Evolutionary conservation across 2,797 vertebrate genomes (phyloP).

Genomic region (Geotria australis): DNA sequence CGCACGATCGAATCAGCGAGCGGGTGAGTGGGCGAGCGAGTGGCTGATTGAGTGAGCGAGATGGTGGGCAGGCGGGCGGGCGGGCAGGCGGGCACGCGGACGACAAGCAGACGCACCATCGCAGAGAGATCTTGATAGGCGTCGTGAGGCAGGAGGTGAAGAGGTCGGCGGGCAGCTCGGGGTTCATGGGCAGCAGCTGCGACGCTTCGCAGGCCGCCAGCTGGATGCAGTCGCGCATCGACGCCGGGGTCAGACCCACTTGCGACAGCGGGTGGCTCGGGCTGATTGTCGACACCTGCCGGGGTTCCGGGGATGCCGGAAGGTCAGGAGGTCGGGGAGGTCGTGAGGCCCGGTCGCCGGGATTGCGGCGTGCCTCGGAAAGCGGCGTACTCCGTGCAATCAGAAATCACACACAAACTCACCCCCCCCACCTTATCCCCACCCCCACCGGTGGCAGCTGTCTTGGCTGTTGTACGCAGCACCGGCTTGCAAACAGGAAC

Average conservation of each 20-base stretch:
- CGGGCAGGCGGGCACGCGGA: too few species aligned
- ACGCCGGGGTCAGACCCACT: constrained; percentile 59
- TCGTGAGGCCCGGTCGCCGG: too few species aligned
- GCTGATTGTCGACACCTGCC: constrained; percentile 79
- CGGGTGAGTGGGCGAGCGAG: too few species aligned
- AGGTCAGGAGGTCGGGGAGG: background rate
- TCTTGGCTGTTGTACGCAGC: too few species aligned
- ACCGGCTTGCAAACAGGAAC: too few species aligned
- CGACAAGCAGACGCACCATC: constrained; percentile 27
- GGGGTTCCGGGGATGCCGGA: background rate
- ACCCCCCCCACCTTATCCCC: background rate
- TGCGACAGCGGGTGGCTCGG: constrained; percentile 82
- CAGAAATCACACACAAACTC: background rate
- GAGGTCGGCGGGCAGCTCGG: constrained; percentile 72
- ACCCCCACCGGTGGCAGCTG: constrained; percentile 1
- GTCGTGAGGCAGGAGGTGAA: constrained; percentile 96
- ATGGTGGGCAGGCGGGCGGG: too few species aligned
- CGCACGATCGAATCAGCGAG: too few species aligned
- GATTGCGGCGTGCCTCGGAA: too few species aligned
- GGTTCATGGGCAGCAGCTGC: constrained; percentile 87
- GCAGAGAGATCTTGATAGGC: constrained; percentile 76
- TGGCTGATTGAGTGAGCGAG: too few species aligned
- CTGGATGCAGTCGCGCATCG: constrained; percentile 98
- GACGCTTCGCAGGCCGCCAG: constrained; percentile 74
- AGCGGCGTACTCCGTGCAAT: too few species aligned